phyloP scores from a whole-genome alignment of 2,113 vertebrate genomes.

The Pogonocichla stellata region DNA sequence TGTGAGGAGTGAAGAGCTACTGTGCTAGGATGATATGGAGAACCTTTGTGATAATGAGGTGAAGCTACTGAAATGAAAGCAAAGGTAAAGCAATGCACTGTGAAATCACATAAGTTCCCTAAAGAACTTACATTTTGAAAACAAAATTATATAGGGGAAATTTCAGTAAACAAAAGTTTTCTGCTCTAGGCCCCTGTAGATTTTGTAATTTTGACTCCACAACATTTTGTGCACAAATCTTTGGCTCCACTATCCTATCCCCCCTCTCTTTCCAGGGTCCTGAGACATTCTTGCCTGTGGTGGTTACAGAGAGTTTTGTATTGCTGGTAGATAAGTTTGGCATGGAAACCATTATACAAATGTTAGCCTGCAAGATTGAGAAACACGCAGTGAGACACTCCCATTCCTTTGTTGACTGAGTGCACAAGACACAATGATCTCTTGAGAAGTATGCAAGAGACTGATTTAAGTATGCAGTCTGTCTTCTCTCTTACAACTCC shows the following conservation, averaged over 20 bases:
- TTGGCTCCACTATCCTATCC: not conserved
- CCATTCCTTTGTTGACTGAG: not conserved
- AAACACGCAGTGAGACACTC: not conserved
- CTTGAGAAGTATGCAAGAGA: not conserved
- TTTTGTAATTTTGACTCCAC: not conserved
- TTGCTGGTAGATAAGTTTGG: not conserved
- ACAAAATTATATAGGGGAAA: not conserved
- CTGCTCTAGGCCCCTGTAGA: not conserved
- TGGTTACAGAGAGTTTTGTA: not conserved
- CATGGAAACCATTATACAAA: not conserved
- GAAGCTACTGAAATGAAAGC: not conserved
- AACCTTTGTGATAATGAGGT: not conserved
- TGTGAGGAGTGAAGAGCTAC: not conserved
- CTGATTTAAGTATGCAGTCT: not conserved
- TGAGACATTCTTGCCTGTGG: not conserved
- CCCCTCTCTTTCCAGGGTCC: rapidly evolving
- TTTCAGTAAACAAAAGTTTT: not conserved
- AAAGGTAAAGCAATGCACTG: not conserved
- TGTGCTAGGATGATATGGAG: not conserved
- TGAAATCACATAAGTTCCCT: not conserved
- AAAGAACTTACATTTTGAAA: not conserved
- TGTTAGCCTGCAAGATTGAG: not conserved
- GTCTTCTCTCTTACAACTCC: not conserved
- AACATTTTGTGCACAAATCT: not conserved
- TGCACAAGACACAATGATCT: not conserved